Evolutionary conservation across 1,140 invertebrate genomes (phyloP).

Genomic region (Archivesica marissinica): DNA sequence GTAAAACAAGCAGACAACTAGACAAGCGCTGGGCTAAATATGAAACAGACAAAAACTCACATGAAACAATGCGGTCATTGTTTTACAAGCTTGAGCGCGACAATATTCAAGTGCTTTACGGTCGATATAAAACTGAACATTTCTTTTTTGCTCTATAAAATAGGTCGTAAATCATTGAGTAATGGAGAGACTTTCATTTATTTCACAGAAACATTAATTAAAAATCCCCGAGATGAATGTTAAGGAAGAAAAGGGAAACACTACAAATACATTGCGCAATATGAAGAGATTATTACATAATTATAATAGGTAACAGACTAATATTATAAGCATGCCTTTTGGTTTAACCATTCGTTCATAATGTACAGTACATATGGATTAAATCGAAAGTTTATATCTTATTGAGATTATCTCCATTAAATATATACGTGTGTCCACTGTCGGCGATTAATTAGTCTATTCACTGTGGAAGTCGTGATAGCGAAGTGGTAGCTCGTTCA

Average conservation of each 20-base stretch:
- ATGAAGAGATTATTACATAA: neutral
- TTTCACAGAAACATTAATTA: conserved; percentile 35
- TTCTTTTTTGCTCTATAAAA: conserved; percentile 25
- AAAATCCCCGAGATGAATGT: neutral
- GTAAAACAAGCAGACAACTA: conserved; percentile 30
- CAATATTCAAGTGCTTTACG: conserved; percentile 33
- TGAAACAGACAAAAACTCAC: neutral
- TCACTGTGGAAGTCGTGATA: no score
- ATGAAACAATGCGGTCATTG: conserved; percentile 37
- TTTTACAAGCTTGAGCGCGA: conserved; percentile 1
- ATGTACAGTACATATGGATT: no score
- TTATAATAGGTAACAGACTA: neutral
- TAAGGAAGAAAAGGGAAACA: conserved; percentile 19
- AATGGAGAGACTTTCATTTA: conserved; percentile 30
- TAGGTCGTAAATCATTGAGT: conserved; percentile 15
- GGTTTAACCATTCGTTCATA: no score
- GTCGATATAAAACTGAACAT: conserved; percentile 22
- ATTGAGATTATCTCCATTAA: no score
- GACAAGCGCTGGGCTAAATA: conserved; percentile 21
- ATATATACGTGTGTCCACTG: no score
- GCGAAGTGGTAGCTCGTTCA: no score
- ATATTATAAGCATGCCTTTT: no score
- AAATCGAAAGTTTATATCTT: no score
- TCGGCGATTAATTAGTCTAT: no score
- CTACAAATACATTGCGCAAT: neutral